Conservation (phyloP, 2,113 vertebrate genomes). For the Myiozetetes cayanensis region DNA sequence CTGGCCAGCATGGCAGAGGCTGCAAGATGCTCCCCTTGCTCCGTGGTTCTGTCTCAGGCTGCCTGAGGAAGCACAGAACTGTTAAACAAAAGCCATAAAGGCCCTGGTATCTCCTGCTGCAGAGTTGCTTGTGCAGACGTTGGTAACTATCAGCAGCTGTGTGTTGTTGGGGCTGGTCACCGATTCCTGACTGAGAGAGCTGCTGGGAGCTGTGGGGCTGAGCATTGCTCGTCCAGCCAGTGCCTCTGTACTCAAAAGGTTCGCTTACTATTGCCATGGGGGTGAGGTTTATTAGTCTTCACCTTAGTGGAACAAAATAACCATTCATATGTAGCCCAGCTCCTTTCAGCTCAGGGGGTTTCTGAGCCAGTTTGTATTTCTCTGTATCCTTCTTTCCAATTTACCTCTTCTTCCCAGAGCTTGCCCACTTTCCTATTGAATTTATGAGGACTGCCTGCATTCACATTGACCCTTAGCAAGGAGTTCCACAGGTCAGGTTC, state of each 20-base stretch:
- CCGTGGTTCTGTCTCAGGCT: not conserved
- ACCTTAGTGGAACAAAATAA: not conserved
- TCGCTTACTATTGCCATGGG: not conserved
- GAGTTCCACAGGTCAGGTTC: not conserved
- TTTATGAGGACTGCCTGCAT: not conserved
- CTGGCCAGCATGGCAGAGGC: not conserved
- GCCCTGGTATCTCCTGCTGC: not conserved
- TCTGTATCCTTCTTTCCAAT: not conserved
- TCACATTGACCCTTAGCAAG: not conserved
- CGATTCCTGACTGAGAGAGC: not conserved
- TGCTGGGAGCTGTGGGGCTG: not conserved
- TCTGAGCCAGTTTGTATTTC: not conserved
- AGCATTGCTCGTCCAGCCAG: accelerated
- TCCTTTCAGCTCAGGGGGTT: not conserved
- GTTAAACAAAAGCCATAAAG: not conserved
- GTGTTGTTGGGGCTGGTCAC: not conserved
- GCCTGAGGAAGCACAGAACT: not conserved
- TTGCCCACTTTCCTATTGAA: not conserved
- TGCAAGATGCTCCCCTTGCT: not conserved
- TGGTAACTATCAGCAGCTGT: not conserved
- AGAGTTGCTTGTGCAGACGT: not conserved
- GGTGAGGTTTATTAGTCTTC: not conserved
- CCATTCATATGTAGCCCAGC: not conserved
- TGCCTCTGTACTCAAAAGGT: not conserved
- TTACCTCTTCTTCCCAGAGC: not conserved